Evolutionary conservation across 92 coral and sea anemone genomes (phyloP).

Genomic region (Desmophyllum pertusum): DNA sequence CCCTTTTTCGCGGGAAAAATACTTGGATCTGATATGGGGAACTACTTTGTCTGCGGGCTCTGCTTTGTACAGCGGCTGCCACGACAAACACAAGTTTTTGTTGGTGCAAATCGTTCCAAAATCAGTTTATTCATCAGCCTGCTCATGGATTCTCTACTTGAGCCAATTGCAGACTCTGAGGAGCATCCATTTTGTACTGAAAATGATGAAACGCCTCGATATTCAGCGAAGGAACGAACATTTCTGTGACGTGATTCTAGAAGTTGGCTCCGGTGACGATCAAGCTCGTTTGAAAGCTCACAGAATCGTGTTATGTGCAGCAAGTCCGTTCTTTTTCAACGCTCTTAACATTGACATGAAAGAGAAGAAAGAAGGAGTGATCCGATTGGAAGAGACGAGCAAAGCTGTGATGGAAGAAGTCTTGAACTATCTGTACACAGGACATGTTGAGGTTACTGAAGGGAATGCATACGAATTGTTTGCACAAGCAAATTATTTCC

Average conservation of each 20-base stretch:
- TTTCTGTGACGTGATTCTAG: conserved; percentile 1
- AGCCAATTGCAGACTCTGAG: too few relatives aligned
- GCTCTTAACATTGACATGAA: neutral
- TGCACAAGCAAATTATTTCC: too few relatives aligned
- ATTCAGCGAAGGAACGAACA: neutral
- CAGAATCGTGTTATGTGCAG: conserved; percentile 2
- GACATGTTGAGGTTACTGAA: neutral
- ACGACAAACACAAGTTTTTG: too few relatives aligned
- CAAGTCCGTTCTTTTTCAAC: neutral
- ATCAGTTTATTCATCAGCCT: too few relatives aligned
- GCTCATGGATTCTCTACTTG: too few relatives aligned
- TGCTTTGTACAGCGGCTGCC: too few relatives aligned
- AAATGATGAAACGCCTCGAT: neutral
- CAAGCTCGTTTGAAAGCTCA: neutral
- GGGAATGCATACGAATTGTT: neutral
- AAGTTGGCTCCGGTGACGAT: neutral
- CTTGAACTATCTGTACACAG: neutral
- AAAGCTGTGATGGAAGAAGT: neutral
- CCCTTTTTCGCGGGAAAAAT: too few relatives aligned
- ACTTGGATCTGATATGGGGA: too few relatives aligned
- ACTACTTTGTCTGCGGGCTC: too few relatives aligned
- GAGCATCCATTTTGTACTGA: too few relatives aligned
- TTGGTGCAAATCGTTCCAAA: too few relatives aligned
- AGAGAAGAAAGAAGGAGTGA: conserved; percentile 8
- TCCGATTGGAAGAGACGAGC: neutral